phyloP scores from a whole-genome alignment of 2,888 invertebrate genomes.

The Ichneumoninae sp. region DNA sequence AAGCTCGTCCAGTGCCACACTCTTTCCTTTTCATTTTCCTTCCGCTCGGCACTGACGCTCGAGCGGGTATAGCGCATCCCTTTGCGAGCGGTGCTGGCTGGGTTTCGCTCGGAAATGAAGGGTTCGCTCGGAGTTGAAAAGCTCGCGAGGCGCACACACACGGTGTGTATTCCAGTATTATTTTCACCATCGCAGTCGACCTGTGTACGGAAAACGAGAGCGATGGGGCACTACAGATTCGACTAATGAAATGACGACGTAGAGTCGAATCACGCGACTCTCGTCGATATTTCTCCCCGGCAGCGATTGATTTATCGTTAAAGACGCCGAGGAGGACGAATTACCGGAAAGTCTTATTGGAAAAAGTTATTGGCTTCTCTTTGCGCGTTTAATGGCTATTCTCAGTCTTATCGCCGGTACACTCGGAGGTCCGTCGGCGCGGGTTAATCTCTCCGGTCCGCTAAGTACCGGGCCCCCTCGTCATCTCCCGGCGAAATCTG shows the following conservation, averaged over 20 bases:
- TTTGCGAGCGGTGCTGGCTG: neutral
- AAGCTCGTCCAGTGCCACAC: neutral
- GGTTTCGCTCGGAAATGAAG: conserved; percentile 8
- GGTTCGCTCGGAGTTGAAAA: conserved; percentile 5
- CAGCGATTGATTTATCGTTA: conserved; percentile 47
- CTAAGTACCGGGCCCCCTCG: neutral
- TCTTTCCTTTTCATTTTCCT: neutral
- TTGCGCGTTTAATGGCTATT: conserved; percentile 22
- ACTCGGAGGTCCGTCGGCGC: neutral
- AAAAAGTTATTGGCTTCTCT: conserved; percentile 55
- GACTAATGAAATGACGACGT: conserved; percentile 45
- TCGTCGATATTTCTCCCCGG: neutral
- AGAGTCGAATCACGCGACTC: neutral
- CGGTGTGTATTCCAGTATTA: neutral
- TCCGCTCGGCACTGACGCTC: neutral
- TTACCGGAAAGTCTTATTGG: conserved; percentile 51
- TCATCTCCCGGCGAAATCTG: neutral
- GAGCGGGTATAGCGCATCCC: neutral
- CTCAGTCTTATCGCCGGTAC: conserved; percentile 10
- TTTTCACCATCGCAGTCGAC: neutral
- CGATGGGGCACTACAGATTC: neutral
- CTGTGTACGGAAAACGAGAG: neutral
- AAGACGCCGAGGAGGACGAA: conserved; percentile 35
- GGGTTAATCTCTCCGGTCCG: neutral
- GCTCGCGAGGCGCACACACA: neutral